These are phyloP conservation scores for Lamellibrachia luymesi DNA, from an alignment of 1,140 invertebrate species.

Conservation along the genomic window DNA sequence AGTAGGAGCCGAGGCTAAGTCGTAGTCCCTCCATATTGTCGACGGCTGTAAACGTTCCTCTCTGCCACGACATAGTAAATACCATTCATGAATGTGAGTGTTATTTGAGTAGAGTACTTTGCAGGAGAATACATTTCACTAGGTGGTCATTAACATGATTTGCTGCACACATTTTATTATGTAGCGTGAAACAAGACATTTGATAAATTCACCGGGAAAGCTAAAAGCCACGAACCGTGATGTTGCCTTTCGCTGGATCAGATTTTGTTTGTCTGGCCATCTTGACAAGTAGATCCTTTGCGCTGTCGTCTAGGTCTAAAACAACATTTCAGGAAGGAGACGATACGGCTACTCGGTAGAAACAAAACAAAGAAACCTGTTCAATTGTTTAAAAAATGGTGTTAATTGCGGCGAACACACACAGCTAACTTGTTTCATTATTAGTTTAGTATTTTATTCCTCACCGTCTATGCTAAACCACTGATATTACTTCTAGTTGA, in stretches of 20 bases:
- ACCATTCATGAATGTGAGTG: background rate
- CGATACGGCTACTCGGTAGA: background rate
- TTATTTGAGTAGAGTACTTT: too few relatives aligned
- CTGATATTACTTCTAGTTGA: too few relatives aligned
- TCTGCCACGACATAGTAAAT: background rate
- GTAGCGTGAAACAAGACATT: background rate
- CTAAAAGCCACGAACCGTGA: background rate
- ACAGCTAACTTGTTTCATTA: too few relatives aligned
- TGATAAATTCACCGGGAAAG: background rate
- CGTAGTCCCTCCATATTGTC: background rate
- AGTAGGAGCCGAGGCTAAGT: constrained; percentile 9
- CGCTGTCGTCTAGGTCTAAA: background rate
- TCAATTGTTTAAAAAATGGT: background rate
- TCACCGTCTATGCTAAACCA: too few relatives aligned
- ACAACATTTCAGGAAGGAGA: background rate
- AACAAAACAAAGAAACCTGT: background rate
- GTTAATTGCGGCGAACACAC: too few relatives aligned
- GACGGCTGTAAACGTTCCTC: background rate
- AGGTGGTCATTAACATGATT: background rate
- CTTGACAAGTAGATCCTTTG: background rate
- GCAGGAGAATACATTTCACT: background rate
- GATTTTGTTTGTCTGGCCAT: background rate
- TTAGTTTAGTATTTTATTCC: too few relatives aligned
- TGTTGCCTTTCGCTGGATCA: background rate
- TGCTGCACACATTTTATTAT: too few relatives aligned